These are phyloP conservation scores for Scopus umbretta DNA, from an alignment of 2,113 vertebrate species.

Conservation along the genomic window DNA sequence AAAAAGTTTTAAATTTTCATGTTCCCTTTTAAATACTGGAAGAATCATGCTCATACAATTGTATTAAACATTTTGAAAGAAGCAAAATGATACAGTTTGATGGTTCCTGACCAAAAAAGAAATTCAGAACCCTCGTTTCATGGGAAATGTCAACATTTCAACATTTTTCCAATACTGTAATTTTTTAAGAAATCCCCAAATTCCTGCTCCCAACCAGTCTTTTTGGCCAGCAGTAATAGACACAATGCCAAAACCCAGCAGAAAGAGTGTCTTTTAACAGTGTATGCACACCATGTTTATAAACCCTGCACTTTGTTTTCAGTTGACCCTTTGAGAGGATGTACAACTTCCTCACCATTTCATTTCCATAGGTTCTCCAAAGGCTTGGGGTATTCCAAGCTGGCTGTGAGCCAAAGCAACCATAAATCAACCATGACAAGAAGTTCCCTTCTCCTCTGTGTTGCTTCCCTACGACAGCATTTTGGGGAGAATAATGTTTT, in stretches of 20 bases:
- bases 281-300: not conserved
- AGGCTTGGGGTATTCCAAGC: not conserved
- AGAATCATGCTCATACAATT: not conserved
- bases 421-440: not conserved
- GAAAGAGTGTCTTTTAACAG: not conserved
- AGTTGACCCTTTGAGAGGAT: not conserved
- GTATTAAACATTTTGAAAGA: not conserved
- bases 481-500: not conserved
- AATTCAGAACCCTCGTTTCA: not conserved
- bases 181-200: slow-evolving; percentile 42
- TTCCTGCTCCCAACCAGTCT: not conserved
- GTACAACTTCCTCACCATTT: not conserved
- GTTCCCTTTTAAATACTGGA: not conserved
- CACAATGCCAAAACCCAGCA: not conserved
- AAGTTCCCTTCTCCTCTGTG: not conserved
- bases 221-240: not conserved
- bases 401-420: not conserved
- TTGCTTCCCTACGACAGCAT: not conserved
- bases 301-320: not conserved
- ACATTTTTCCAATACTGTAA: not conserved
- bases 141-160: slow-evolving; percentile 39
- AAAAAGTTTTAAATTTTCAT: not conserved
- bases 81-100: not conserved
- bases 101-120: not conserved
- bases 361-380: not conserved